Conservation (phyloP, 2,888 invertebrate species). For the Ashinkailepas kermadecensis region DNA sequence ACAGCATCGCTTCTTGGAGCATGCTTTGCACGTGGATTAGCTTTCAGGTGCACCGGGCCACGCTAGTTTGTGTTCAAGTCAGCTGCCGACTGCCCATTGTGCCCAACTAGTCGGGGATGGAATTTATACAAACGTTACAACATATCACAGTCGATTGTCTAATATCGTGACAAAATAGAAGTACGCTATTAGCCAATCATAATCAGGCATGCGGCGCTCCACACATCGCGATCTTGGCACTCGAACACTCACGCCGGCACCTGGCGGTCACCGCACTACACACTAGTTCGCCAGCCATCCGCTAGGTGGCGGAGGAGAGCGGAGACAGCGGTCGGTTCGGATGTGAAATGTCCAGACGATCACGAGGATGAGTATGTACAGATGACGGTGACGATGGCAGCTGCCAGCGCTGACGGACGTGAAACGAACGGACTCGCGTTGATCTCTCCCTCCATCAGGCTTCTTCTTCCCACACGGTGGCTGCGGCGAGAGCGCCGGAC, state of each 20-base stretch:
- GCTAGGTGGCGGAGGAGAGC: neutral
- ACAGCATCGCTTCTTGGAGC: neutral
- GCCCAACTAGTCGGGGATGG: no score
- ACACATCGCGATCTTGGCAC: neutral
- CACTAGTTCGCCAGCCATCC: neutral
- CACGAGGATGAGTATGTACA: neutral
- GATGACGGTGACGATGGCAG: neutral
- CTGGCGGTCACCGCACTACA: neutral
- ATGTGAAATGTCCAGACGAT: neutral
- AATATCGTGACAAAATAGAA: neutral
- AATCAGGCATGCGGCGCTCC: neutral
- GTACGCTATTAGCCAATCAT: neutral
- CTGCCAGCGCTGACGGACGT: neutral
- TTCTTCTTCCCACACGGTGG: neutral
- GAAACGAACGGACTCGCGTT: neutral
- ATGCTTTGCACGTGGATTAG: neutral
- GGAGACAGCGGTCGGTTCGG: no score
- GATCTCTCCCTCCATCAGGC: neutral
- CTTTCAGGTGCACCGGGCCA: neutral
- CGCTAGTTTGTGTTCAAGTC: neutral
- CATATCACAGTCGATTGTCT: slow-evolving; percentile 10
- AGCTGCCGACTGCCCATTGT: neutral
- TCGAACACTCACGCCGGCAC: neutral
- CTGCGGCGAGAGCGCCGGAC: no score
- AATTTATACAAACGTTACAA: neutral